Percentiles rank a stretch among this genome's conserved stretches.
Conservation (phyloP, 2,888 invertebrate genomes). For the Drosophila multiciliata region DNA sequence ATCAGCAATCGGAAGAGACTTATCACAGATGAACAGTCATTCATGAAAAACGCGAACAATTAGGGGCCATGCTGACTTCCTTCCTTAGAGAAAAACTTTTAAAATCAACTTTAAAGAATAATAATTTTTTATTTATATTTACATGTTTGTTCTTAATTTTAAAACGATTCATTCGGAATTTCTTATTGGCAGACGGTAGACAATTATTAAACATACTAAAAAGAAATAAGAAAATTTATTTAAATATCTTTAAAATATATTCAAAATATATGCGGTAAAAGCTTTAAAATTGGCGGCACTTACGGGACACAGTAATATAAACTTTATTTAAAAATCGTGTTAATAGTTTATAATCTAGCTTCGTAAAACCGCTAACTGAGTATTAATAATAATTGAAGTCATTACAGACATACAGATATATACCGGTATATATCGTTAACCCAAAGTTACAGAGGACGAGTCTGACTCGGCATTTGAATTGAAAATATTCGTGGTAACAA, state of each 20-base stretch:
- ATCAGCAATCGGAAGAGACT: neutral
- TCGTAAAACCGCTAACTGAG: neutral
- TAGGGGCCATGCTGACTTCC: neutral
- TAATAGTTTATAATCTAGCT: neutral
- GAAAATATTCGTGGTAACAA: no score
- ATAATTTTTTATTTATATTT: neutral
- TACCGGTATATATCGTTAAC: no score
- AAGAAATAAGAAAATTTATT: constrained; percentile 8
- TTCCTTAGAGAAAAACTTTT: neutral
- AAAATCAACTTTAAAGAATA: neutral
- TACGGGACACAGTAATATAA: neutral
- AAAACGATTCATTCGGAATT: constrained; percentile 45
- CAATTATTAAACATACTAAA: constrained; percentile 72
- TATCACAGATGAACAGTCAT: neutral
- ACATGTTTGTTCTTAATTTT: neutral
- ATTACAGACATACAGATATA: neutral
- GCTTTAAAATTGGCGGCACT: neutral
- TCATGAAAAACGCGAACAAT: neutral
- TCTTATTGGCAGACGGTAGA: constrained; percentile 71
- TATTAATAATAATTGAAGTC: neutral
- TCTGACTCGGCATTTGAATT: no score
- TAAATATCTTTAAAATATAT: neutral
- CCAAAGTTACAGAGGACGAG: no score
- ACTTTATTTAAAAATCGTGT: neutral
- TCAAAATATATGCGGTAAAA: neutral